Percentiles rank a stretch among this genome's conserved stretches.
These are phyloP conservation scores for Perizoma flavofasciatum DNA, from an alignment of 2,888 invertebrate species.

Conservation along the genomic window DNA sequence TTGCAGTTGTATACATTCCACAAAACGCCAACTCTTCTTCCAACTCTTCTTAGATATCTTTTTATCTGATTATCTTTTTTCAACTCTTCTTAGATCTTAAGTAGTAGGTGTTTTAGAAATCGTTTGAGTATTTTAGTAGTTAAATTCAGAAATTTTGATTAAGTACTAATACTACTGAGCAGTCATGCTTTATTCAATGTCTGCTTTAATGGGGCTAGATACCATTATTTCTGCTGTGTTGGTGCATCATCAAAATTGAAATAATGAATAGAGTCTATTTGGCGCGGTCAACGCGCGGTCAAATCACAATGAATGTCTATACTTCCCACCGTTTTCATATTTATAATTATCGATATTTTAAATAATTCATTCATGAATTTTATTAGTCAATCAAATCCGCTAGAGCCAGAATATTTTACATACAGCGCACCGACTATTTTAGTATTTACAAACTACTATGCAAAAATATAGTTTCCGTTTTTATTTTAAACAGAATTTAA, in stretches of 20 bases:
- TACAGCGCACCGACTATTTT: slow-evolving; percentile 2
- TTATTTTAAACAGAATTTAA: slow-evolving; percentile 6
- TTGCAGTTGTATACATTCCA: too few relatives aligned
- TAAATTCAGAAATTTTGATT: too few relatives aligned
- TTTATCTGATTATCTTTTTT: too few relatives aligned
- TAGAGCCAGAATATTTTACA: slow-evolving; percentile 9
- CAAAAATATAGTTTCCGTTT: slow-evolving; percentile 3
- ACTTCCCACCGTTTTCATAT: slow-evolving; percentile 26
- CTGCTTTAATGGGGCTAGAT: too few relatives aligned
- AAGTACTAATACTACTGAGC: too few relatives aligned
- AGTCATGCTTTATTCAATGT: too few relatives aligned
- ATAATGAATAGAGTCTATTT: slow-evolving; percentile 50
- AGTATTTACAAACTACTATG: slow-evolving; percentile 15
- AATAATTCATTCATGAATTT: slow-evolving; percentile 22
- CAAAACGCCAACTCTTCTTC: too few relatives aligned
- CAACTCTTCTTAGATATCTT: too few relatives aligned
- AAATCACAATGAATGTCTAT: slow-evolving; percentile 48
- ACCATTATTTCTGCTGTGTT: neutral
- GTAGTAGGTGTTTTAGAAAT: too few relatives aligned
- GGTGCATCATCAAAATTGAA: slow-evolving; percentile 18
- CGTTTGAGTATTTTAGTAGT: too few relatives aligned
- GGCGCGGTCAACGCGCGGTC: slow-evolving; percentile 38
- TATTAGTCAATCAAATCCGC: slow-evolving; percentile 6
- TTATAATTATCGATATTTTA: slow-evolving; percentile 14
- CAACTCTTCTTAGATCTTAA: too few relatives aligned